Conservation (phyloP, 2,888 invertebrate genomes). For the Lasiommata megera region DNA sequence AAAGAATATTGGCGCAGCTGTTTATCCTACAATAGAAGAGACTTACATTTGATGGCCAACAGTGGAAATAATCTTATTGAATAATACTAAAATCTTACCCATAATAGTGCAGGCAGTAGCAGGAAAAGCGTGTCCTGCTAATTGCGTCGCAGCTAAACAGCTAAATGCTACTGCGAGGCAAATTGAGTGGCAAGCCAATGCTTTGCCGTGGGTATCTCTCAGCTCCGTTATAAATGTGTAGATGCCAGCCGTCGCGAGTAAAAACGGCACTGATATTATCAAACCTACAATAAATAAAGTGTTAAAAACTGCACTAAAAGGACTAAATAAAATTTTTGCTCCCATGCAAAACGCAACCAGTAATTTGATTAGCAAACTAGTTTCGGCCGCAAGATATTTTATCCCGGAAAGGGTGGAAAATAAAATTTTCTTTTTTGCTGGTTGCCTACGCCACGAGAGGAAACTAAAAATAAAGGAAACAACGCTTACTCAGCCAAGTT, state of each 20-base stretch:
- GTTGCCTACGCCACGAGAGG: background rate
- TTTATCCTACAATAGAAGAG: too few relatives aligned
- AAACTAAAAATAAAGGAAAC: background rate
- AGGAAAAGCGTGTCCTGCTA: constrained; percentile 74
- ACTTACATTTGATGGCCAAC: too few relatives aligned
- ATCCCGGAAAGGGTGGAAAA: constrained; percentile 1
- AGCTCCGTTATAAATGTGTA: constrained; percentile 76
- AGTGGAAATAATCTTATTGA: too few relatives aligned
- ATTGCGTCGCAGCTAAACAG: constrained; percentile 77
- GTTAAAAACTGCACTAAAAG: background rate
- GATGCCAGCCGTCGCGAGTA: constrained; percentile 71
- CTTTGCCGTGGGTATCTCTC: constrained; percentile 79
- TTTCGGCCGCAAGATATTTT: constrained; percentile 1
- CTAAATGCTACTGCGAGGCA: constrained; percentile 79
- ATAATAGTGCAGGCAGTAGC: constrained; percentile 68
- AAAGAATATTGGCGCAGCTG: too few relatives aligned
- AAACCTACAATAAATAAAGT: constrained; percentile 56
- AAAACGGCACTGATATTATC: constrained; percentile 76
- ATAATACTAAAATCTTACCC: constrained; percentile 49
- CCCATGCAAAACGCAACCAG: background rate
- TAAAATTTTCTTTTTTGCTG: background rate
- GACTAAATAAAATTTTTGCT: background rate
- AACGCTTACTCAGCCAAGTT: background rate
- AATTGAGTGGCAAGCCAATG: constrained; percentile 78
- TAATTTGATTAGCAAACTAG: constrained; percentile 9